Conservation (phyloP, 1,140 invertebrate species). For the Probaryconus sp. region DNA sequence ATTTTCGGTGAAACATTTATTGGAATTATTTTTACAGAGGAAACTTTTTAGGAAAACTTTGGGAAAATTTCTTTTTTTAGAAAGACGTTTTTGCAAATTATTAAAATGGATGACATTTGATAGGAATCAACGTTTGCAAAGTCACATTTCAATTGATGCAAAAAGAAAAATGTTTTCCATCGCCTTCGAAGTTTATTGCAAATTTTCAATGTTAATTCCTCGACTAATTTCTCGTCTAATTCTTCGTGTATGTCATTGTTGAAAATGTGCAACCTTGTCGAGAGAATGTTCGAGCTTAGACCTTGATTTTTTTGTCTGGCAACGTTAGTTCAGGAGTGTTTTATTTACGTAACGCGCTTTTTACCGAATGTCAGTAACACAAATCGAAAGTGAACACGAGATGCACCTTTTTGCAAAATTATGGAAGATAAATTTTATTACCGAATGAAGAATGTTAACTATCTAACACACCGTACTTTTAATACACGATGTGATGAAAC, state of each 20-base stretch:
- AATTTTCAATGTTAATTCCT: too few species aligned
- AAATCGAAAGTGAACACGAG: conserved; percentile 29
- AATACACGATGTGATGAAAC: not conserved
- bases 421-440: conserved; percentile 17
- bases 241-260: conserved; percentile 28
- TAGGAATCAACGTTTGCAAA: too few species aligned
- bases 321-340: conserved; percentile 2
- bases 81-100: too few species aligned
- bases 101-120: too few species aligned
- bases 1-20: too few species aligned
- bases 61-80: too few species aligned
- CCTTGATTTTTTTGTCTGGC: conserved; percentile 33
- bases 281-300: conserved; percentile 22
- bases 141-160: too few species aligned
- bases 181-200: too few species aligned
- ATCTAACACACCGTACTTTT: conserved; percentile 1
- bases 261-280: conserved; percentile 24
- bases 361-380: conserved; percentile 13
- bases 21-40: too few species aligned
- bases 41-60: too few species aligned
- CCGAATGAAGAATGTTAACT: conserved; percentile 24
- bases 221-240: too few species aligned
- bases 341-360: conserved; percentile 14
- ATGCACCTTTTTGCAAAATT: conserved; percentile 36
- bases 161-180: too few species aligned